Percentiles rank a stretch among this genome's conserved stretches.
Evolutionary conservation across 2,113 vertebrate genomes (phyloP).

Genomic region (Smithornis capensis): DNA sequence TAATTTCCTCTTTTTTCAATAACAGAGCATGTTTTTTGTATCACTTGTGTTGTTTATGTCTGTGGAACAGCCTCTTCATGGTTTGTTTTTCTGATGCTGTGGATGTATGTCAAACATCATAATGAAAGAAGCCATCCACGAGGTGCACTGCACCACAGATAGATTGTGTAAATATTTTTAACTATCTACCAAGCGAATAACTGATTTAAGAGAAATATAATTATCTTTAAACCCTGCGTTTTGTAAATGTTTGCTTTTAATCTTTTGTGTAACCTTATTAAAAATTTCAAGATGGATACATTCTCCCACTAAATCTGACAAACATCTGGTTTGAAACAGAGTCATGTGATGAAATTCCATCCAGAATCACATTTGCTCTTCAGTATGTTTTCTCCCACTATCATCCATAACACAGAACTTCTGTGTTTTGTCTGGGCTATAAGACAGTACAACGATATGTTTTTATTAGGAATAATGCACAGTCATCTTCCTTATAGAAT

Average conservation of each 20-base stretch:
- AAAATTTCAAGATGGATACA: constrained; percentile 69
- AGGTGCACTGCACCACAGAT: not conserved
- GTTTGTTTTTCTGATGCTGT: not conserved
- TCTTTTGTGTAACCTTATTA: constrained; percentile 68
- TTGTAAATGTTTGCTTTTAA: constrained; percentile 63
- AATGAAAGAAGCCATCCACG: constrained; percentile 22
- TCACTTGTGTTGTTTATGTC: not conserved
- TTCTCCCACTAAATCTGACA: constrained; percentile 45
- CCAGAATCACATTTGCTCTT: constrained; percentile 57
- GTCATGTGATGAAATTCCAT: constrained; percentile 59
- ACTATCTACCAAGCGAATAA: not conserved
- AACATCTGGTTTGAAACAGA: constrained; percentile 67
- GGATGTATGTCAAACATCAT: constrained; percentile 19
- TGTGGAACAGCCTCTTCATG: not conserved
- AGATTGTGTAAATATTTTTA: constrained; percentile 27
- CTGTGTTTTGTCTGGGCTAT: constrained; percentile 48
- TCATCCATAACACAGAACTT: constrained; percentile 55
- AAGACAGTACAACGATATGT: constrained; percentile 54
- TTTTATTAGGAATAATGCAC: constrained; percentile 69
- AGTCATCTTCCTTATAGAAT: constrained; percentile 49
- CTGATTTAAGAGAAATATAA: constrained; percentile 37
- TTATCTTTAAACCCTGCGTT: constrained; percentile 29
- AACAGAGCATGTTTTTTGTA: not conserved
- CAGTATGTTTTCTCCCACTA: constrained; percentile 21
- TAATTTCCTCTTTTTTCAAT: not conserved